Percentiles rank a stretch among this genome's conserved stretches.
phyloP scores from a whole-genome alignment of 2,113 vertebrate species.

The Pseudolaguvia tuberculata region DNA sequence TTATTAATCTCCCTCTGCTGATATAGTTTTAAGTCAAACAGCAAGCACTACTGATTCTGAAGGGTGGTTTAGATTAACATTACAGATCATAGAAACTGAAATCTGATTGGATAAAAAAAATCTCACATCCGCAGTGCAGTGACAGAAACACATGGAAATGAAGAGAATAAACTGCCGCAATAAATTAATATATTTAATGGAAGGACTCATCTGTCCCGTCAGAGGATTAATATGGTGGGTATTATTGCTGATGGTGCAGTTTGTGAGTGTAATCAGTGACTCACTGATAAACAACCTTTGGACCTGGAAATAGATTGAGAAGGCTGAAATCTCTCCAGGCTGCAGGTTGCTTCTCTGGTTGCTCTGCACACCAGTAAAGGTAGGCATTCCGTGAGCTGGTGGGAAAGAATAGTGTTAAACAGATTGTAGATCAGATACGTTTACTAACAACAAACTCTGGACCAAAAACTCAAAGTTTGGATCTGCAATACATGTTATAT shows the following conservation, averaged over 20 bases:
- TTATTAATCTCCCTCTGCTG: no score
- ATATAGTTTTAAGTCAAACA: no score
- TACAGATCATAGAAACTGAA: no score
- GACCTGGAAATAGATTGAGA: not conserved
- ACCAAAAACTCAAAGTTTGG: not conserved
- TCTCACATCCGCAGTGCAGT: no score
- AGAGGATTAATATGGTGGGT: not conserved
- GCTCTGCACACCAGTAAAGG: not conserved
- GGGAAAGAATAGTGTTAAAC: no score
- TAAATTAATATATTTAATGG: no score
- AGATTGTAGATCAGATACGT: not conserved
- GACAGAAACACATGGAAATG: no score
- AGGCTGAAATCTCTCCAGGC: not conserved
- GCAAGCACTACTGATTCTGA: no score
- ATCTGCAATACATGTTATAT: not conserved
- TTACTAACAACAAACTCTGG: not conserved
- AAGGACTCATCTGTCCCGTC: not conserved
- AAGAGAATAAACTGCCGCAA: no score
- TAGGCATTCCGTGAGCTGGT: not conserved
- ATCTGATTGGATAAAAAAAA: no score
- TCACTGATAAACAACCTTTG: conserved; percentile 31
- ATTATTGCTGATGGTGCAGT: conserved; percentile 12
- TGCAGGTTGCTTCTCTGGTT: not conserved
- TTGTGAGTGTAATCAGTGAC: not conserved
- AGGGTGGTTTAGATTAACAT: no score